Evolutionary conservation across 2,888 invertebrate species (phyloP), one percentile per base, ranked within the genome.

Genomic region (Nemapogon koenigi): DNA sequence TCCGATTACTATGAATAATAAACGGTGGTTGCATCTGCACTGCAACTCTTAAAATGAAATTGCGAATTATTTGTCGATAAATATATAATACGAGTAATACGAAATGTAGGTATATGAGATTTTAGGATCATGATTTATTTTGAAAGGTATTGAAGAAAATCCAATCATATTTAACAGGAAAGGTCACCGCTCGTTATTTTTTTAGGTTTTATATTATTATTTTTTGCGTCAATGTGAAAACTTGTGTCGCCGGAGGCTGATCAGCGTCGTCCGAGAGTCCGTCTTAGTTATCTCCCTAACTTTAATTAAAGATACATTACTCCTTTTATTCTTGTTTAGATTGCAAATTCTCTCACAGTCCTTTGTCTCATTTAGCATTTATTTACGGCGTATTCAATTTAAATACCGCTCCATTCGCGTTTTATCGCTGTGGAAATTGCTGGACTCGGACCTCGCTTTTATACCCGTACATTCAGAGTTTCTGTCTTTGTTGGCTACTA

Each of bases 321-420:
- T 62, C 64, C 60, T 64, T 70, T 68, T 68, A 63, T 64, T 65
- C 64, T 60, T 67, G 64, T 70, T 71, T 67, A 64, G 64, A 64
- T 64, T 64, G 66, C 59, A 61, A 63, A 68, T 65, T 63, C 57
- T 65, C 64, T 61, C 60, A 51, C 62, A 67, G 64, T 65, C 65
- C 65, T 71, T 73, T 73, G 72, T 75, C 70, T 73, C 70, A 67
- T 71, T 73, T 69, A 69, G 59, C 62, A 68, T 73, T 71, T 72
- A 72, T 72, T 73, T 69, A 73, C 69, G 68, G 63, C 61, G 65
- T 64, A 65, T 71, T 71, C 71, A 69, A 72, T 72, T 73, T 70
- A 71, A 73, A 72, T 67, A 70, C 65, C 57, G 61, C 62, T 67
- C 59, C 61, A 64, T 65, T 61, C 53, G 60, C 62, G 65, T 69